Conservation (phyloP, 2,797 vertebrate species). For the Thalassophryne amazonica region DNA sequence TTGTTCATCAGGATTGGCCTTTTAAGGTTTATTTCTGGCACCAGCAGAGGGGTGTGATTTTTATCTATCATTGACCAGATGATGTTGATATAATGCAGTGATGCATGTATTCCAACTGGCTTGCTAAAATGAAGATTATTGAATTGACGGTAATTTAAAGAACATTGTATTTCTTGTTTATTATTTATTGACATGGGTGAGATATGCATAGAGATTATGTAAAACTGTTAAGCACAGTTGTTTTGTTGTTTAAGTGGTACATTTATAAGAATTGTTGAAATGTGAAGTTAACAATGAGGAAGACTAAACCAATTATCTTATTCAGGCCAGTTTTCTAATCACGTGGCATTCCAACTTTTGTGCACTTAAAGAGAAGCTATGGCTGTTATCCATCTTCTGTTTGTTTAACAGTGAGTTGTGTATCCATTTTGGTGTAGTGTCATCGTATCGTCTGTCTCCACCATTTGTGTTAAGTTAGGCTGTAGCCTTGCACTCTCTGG, state of each 20-base stretch:
- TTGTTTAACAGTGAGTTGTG: slow-evolving; percentile 37
- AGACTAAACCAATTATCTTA: too few species aligned
- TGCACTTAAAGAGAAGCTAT: slow-evolving; percentile 23
- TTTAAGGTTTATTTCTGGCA: background rate
- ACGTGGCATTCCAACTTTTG: slow-evolving; percentile 65
- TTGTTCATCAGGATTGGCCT: background rate
- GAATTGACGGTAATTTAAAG: too few species aligned
- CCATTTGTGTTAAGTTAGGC: too few species aligned
- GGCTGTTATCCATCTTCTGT: slow-evolving; percentile 38
- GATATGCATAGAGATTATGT: slow-evolving; percentile 40
- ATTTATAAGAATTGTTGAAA: slow-evolving; percentile 34
- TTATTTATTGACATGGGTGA: slow-evolving; percentile 38
- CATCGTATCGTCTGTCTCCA: slow-evolving; percentile 16
- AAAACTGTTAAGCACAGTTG: slow-evolving; percentile 38
- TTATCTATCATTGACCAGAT: too few species aligned
- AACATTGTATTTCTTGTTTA: too few species aligned
- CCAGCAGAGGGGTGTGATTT: background rate
- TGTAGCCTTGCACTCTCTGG: slow-evolving; percentile 74
- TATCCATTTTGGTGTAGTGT: slow-evolving; percentile 36
- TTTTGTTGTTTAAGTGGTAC: slow-evolving; percentile 53
- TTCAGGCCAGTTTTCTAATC: slow-evolving; percentile 34
- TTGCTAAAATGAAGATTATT: too few species aligned
- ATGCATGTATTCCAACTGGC: too few species aligned
- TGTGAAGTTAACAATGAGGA: too few species aligned
- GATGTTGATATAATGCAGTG: too few species aligned